Conservation (phyloP, 2,113 vertebrate species). For the Bombycilla garrulus region DNA sequence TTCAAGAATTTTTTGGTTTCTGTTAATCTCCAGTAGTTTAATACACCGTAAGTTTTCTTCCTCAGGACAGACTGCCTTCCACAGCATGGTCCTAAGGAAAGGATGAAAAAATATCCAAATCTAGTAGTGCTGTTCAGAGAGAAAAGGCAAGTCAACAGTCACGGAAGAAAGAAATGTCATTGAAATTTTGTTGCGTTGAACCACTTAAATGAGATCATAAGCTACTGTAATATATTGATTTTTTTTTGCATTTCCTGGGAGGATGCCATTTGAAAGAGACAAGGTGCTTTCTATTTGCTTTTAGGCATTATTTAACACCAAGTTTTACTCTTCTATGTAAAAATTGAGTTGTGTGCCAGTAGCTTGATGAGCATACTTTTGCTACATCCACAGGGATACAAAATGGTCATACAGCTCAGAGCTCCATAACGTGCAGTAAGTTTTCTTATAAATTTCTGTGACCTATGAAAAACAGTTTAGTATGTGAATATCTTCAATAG, state of each 20-base stretch:
- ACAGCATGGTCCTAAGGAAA: not conserved
- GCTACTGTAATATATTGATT: slow-evolving; percentile 6
- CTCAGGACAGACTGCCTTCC: not conserved
- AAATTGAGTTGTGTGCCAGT: not conserved
- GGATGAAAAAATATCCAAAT: not conserved
- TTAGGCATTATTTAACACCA: slow-evolving; percentile 45
- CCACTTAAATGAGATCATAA: slow-evolving; percentile 50
- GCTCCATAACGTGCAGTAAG: not conserved
- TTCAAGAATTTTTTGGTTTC: not conserved
- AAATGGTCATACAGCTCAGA: not conserved
- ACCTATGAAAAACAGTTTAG: not conserved
- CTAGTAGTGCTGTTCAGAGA: not conserved
- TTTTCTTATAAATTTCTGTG: slow-evolving; percentile 21
- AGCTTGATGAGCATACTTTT: not conserved
- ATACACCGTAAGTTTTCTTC: not conserved
- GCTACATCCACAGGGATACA: not conserved
- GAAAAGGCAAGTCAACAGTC: not conserved
- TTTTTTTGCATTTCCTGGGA: slow-evolving; percentile 22
- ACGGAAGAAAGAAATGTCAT: not conserved
- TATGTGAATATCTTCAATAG: not conserved
- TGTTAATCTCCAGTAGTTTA: not conserved
- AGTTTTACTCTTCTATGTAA: not conserved
- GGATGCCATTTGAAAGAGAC: slow-evolving; percentile 31
- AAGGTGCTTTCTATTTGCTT: slow-evolving; percentile 28
- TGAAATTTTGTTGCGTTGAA: slow-evolving; percentile 42